Percentiles rank a stretch among this genome's conserved stretches.
These are phyloP conservation scores for Torymus texanus DNA, from an alignment of 2,888 invertebrate species.

Conservation along the genomic window DNA sequence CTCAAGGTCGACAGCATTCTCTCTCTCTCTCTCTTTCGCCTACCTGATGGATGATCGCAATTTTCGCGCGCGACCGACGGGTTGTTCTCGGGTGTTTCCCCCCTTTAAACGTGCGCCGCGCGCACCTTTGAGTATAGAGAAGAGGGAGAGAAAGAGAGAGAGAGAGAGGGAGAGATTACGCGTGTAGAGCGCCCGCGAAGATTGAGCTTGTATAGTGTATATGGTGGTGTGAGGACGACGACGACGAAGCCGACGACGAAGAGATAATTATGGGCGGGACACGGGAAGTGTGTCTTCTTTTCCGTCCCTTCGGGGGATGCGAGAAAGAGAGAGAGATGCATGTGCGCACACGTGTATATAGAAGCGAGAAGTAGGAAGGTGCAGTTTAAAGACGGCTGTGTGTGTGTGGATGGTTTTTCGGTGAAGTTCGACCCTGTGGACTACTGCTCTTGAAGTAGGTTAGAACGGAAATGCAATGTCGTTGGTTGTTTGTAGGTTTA, in stretches of 20 bases:
- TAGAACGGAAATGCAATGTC: too few relatives aligned
- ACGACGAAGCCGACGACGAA: not conserved
- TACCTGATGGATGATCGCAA: constrained; percentile 33
- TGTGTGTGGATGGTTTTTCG: too few relatives aligned
- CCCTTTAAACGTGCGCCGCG: too few relatives aligned
- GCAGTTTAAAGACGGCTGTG: too few relatives aligned
- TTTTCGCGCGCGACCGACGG: not conserved
- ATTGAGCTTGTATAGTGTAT: constrained; percentile 16
- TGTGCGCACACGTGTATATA: too few relatives aligned
- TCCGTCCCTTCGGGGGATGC: not conserved
- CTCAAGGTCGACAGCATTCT: constrained; percentile 54
- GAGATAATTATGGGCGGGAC: constrained; percentile 51
- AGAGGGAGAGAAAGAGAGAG: not conserved
- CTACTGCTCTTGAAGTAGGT: too few relatives aligned
- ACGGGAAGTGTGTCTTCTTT: constrained; percentile 18
- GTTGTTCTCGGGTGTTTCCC: not conserved
- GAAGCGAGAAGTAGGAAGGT: too few relatives aligned
- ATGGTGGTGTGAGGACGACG: constrained; percentile 14
- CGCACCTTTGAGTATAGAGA: not conserved
- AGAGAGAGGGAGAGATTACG: constrained; percentile 29
- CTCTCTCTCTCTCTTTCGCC: too few relatives aligned
- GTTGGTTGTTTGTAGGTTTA: too few relatives aligned
- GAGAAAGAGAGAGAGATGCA: too few relatives aligned
- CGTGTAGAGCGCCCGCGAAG: constrained; percentile 56
- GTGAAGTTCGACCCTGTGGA: too few relatives aligned